Percentiles rank a stretch among this genome's conserved stretches.
Conservation (phyloP, 2,113 vertebrate genomes). For the Nothoprocta pentlandii region DNA sequence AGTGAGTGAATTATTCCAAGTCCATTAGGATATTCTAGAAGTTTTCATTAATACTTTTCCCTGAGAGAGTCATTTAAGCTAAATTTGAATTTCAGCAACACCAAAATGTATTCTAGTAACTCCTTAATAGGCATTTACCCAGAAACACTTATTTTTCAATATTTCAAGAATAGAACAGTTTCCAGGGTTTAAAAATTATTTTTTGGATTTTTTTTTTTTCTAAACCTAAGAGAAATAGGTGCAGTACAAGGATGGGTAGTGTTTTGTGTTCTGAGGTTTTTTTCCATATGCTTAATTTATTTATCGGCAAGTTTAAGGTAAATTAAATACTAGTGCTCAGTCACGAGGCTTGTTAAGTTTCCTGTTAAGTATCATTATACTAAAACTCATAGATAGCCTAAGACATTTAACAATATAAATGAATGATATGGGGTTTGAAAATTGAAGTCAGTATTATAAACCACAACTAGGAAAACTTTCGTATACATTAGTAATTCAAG, state of each 20-base stretch:
- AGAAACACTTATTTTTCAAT: not conserved
- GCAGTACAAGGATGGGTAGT: not conserved
- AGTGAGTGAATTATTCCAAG: constrained; percentile 52
- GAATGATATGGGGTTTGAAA: not conserved
- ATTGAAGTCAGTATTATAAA: not conserved
- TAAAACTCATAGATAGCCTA: not conserved
- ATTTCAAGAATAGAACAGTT: not conserved
- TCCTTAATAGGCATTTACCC: not conserved
- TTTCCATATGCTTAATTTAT: constrained; percentile 22
- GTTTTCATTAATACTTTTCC: constrained; percentile 51
- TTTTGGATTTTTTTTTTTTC: not conserved
- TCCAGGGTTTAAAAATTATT: not conserved
- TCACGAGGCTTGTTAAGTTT: not conserved
- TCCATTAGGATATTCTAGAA: constrained; percentile 25
- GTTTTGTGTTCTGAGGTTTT: not conserved
- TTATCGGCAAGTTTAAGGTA: constrained; percentile 26
- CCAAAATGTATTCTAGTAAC: not conserved
- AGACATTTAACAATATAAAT: not conserved
- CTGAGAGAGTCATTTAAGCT: constrained; percentile 14
- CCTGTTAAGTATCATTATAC: not conserved
- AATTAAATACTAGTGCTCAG: constrained; percentile 14
- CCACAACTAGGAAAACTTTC: no score
- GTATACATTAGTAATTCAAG: not conserved
- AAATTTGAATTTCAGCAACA: not conserved
- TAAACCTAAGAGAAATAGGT: constrained; percentile 33